These are phyloP conservation scores for Tetragonisca angustula DNA, from an alignment of 2,888 invertebrate genomes.

Conservation along the genomic window DNA sequence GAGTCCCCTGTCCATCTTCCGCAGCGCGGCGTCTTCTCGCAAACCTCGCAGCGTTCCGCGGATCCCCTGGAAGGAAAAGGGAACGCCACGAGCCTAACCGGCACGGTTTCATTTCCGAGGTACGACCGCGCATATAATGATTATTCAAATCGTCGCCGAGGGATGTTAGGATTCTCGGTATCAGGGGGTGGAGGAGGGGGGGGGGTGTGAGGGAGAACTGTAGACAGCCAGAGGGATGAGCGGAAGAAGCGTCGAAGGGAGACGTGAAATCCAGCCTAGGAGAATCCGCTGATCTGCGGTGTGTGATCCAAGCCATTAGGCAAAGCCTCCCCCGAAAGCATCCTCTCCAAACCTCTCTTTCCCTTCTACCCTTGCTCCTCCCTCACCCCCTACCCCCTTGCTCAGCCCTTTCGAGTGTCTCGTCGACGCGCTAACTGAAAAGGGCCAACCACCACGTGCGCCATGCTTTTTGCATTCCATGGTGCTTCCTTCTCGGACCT, in stretches of 20 bases:
- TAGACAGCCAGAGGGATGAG: slow-evolving; percentile 15
- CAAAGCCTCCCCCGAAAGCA: slow-evolving; percentile 71
- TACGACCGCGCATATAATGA: slow-evolving; percentile 82
- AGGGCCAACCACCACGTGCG: slow-evolving; percentile 69
- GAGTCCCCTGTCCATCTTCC: slow-evolving; percentile 14
- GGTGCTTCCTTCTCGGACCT: slow-evolving; percentile 59
- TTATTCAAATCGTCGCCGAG: slow-evolving; percentile 82
- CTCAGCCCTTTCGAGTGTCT: slow-evolving; percentile 16
- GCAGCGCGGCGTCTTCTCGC: slow-evolving; percentile 2
- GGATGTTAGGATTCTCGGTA: slow-evolving; percentile 58
- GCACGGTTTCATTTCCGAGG: slow-evolving; percentile 80
- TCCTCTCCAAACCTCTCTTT: slow-evolving; percentile 52
- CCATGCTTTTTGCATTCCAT: slow-evolving; percentile 59
- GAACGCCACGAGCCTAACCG: slow-evolving; percentile 39
- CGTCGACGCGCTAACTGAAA: slow-evolving; percentile 67
- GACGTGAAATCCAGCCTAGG: slow-evolving; percentile 46
- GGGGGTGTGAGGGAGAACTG: slow-evolving; percentile 42
- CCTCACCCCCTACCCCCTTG: slow-evolving; percentile 20
- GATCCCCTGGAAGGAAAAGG: slow-evolving; percentile 1
- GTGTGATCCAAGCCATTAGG: slow-evolving; percentile 82
- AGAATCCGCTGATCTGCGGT: slow-evolving; percentile 76
- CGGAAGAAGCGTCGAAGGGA: slow-evolving; percentile 26
- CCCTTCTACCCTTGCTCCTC: slow-evolving; percentile 28
- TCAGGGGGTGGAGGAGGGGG: background rate
- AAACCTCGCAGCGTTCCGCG: background rate